A percentile compares a stretch with the other conserved stretches of the same genome.
phyloP scores from a whole-genome alignment of 2,797 vertebrate genomes.

The Crax fasciolata region DNA sequence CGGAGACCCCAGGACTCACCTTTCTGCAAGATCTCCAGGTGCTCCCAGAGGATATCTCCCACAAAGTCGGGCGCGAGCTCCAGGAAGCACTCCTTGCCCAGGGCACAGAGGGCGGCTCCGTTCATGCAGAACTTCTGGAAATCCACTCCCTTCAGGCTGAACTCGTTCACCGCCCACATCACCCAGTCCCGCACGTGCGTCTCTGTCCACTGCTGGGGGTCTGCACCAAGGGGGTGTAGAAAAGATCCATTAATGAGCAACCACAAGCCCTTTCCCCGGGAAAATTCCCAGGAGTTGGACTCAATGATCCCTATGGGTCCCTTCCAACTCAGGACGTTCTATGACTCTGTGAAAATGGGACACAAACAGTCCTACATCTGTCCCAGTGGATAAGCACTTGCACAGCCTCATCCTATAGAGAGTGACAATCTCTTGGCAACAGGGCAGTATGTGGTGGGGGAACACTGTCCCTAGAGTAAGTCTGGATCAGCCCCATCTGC shows the following conservation, averaged over 20 bases:
- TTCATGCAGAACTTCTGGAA: conserved; percentile 97
- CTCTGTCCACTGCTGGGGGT: conserved; percentile 97
- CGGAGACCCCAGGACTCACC: conserved; percentile 80
- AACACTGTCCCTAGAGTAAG: accelerated
- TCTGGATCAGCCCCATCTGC: accelerated
- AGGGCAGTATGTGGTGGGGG: not conserved
- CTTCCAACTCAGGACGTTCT: no score
- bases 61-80: conserved; percentile 98
- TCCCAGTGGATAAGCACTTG: not conserved
- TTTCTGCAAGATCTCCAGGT: conserved; percentile 98
- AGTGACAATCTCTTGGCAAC: accelerated
- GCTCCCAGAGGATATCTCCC: conserved; percentile 99
- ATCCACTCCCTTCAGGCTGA: conserved; percentile 97
- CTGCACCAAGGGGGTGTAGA: conserved; percentile 74
- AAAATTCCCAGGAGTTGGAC: no score
- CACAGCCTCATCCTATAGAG: not conserved
- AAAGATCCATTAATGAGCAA: not conserved
- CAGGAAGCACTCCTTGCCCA: conserved; percentile 97
- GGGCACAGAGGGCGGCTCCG: conserved; percentile 92
- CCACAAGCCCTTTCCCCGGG: not conserved
- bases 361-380: not conserved
- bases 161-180: conserved; percentile 97
- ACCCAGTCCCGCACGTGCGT: conserved; percentile 95
- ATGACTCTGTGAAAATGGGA: not conserved
- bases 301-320: no score